Percentiles rank a stretch among this genome's conserved stretches.
These are phyloP conservation scores for Chymomyza costata DNA, from an alignment of 1,140 invertebrate genomes.

Conservation along the genomic window DNA sequence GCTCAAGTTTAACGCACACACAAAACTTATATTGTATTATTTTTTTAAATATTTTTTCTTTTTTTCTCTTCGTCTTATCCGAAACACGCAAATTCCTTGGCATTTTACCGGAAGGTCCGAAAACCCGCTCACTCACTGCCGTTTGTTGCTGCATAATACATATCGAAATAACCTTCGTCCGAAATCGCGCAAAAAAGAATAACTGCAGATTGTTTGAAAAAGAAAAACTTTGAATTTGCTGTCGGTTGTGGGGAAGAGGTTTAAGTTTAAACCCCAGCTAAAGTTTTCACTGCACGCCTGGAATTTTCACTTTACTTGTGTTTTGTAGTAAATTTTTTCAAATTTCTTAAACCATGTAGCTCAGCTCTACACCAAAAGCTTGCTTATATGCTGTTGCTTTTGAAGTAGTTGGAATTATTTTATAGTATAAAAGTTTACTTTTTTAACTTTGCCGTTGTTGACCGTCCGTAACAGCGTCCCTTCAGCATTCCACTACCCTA, in stretches of 20 bases:
- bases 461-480: no score
- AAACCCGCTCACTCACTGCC: conserved; percentile 17
- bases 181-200: conserved; percentile 61
- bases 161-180: conserved; percentile 68
- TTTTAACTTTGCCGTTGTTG: conserved; percentile 62
- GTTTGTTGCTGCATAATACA: conserved; percentile 49
- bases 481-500: conserved; percentile 26
- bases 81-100: conserved; percentile 41
- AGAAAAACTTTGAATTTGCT: conserved; percentile 60
- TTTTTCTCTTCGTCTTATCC: conserved; percentile 10
- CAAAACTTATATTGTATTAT: no score
- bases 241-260: conserved; percentile 23
- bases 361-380: conserved; percentile 22
- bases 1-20: no score
- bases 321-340: conserved; percentile 54
- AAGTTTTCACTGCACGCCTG: conserved; percentile 64
- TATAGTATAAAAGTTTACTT: conserved; percentile 73
- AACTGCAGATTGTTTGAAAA: conserved; percentile 65
- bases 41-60: conserved; percentile 2
- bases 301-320: conserved; percentile 69
- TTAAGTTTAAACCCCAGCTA: conserved; percentile 60
- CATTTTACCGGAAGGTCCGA: background rate
- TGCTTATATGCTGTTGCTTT: conserved; percentile 21
- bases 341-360: conserved; percentile 11
- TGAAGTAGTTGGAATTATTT: conserved; percentile 71